phyloP scores from a whole-genome alignment of 1,140 invertebrate species.

The Sipha flava region DNA sequence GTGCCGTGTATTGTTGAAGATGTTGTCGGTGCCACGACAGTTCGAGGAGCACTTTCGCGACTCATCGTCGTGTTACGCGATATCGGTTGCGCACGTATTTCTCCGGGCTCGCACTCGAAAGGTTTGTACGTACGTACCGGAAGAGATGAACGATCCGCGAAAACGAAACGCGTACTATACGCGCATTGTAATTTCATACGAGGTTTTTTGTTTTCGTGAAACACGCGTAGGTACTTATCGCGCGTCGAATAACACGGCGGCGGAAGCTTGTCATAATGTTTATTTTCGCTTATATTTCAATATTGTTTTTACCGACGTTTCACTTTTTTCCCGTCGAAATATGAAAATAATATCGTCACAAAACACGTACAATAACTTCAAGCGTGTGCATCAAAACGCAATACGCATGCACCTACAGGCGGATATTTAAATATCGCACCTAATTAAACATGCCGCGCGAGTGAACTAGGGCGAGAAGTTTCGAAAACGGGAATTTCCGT shows the following conservation, averaged over 20 bases:
- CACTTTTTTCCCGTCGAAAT: neutral
- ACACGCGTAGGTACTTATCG: neutral
- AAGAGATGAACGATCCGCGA: neutral
- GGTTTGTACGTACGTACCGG: neutral
- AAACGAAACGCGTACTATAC: neutral
- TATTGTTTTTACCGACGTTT: neutral
- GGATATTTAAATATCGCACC: neutral
- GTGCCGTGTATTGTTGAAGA: too few relatives aligned
- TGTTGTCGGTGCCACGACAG: too few relatives aligned
- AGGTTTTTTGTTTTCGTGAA: neutral
- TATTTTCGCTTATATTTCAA: neutral
- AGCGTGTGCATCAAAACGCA: too few relatives aligned
- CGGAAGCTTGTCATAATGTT: too few relatives aligned
- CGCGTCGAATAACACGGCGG: neutral
- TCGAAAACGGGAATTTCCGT: neutral
- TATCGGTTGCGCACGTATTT: too few relatives aligned
- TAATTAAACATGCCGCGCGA: neutral
- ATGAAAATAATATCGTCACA: neutral
- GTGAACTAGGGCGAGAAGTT: neutral
- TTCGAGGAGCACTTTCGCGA: too few relatives aligned
- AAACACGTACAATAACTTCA: too few relatives aligned
- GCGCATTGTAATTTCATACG: neutral
- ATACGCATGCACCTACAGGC: too few relatives aligned
- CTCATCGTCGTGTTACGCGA: too few relatives aligned
- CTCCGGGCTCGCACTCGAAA: neutral